Evolutionary conservation across 2,797 vertebrate genomes (phyloP).

Genomic region (Scarus forsteni): DNA sequence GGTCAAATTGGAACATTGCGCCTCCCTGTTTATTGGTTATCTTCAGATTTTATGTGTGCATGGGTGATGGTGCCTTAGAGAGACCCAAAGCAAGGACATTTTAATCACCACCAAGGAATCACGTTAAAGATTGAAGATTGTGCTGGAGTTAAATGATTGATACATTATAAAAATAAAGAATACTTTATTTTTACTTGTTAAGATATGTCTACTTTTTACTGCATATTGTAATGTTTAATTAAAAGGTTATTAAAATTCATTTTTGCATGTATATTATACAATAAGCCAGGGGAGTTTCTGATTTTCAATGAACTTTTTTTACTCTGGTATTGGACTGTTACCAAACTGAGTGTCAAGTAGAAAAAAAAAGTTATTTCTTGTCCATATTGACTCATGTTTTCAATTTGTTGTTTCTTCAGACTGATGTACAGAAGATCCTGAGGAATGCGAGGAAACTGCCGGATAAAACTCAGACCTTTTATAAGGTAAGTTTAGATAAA

Average conservation of each 20-base stretch:
- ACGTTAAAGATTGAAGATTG: neutral
- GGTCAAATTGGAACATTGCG: too few relatives aligned
- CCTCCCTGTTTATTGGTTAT: neutral
- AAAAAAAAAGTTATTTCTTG: neutral
- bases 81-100: neutral
- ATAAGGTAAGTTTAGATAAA: conserved; percentile 88
- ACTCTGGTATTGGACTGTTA: neutral
- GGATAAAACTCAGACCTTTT: conserved; percentile 99
- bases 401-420: conserved; percentile 79
- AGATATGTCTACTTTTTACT: neutral
- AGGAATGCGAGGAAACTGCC: conserved; percentile 98
- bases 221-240: neutral
- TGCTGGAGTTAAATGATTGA: neutral
- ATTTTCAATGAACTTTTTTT: neutral
- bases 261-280: neutral
- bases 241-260: neutral
- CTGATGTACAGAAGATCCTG: conserved; percentile 99
- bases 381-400: neutral
- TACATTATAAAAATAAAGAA: neutral
- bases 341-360: neutral
- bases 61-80: neutral
- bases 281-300: too few relatives aligned
- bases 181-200: neutral
- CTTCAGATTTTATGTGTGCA: neutral
- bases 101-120: neutral